Evolutionary conservation across 2,113 vertebrate species (phyloP).

Genomic region (Apeltes quadracus): DNA sequence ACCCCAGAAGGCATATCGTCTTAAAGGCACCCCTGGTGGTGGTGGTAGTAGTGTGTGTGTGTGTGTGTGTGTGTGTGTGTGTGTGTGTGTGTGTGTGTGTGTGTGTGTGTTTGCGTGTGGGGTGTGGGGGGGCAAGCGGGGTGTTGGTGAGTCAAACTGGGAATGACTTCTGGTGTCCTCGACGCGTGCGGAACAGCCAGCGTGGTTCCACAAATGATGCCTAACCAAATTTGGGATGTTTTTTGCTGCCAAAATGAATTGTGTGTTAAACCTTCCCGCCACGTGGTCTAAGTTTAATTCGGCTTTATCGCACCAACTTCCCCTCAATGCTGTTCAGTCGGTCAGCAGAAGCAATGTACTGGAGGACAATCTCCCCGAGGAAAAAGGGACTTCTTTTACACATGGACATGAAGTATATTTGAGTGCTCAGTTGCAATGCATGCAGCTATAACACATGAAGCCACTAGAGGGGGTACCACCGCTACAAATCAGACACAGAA

Average conservation of each 20-base stretch:
- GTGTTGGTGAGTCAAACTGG: constrained; percentile 72
- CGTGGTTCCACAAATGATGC: constrained; percentile 70
- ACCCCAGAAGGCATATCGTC: constrained; percentile 74
- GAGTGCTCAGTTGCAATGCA: not conserved
- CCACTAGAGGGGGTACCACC: constrained; percentile 76
- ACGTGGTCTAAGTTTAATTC: constrained; percentile 23
- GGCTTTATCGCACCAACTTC: constrained; percentile 7
- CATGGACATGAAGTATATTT: not conserved
- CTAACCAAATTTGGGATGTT: constrained; percentile 68
- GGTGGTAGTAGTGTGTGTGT: constrained; percentile 10
- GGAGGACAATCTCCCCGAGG: not conserved
- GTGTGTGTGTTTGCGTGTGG: not conserved
- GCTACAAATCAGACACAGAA: constrained; percentile 45
- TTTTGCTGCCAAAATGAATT: constrained; percentile 70
- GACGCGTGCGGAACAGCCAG: constrained; percentile 65
- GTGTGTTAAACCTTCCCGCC: constrained; percentile 50
- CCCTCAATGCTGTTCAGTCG: not conserved
- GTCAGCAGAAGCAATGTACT: not conserved
- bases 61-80: too few species aligned
- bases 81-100: too few species aligned
- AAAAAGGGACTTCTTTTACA: not conserved
- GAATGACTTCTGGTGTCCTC: constrained; percentile 72
- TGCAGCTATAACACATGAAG: not conserved
- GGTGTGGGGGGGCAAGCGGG: constrained; percentile 42
- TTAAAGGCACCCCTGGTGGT: constrained; percentile 69